These are phyloP conservation scores for Proteles cristata DNA, from an alignment of 2,113 vertebrate genomes.

Conservation along the genomic window DNA sequence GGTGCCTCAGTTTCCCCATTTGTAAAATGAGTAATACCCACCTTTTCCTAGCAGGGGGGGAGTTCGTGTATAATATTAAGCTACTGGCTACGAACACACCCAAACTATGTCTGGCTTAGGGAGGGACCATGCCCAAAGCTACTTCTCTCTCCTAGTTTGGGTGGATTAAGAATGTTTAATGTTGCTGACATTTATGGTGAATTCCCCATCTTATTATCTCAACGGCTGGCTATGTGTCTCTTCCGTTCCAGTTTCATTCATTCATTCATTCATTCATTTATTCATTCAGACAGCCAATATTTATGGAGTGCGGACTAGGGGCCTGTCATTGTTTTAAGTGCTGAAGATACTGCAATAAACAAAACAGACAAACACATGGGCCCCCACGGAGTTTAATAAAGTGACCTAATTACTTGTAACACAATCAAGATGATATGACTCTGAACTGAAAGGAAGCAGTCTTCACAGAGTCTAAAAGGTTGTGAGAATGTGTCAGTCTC, in stretches of 20 bases:
- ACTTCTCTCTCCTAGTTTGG: background rate
- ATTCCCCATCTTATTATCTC: constrained; percentile 16
- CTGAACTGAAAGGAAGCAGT: background rate
- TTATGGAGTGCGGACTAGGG: background rate
- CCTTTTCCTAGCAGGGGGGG: background rate
- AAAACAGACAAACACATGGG: constrained; percentile 43
- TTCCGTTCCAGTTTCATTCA: constrained; percentile 50
- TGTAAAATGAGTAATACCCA: background rate
- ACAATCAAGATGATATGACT: background rate
- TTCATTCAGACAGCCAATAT: background rate
- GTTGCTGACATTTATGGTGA: background rate
- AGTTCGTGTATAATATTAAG: background rate
- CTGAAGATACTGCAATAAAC: background rate
- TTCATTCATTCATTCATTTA: background rate
- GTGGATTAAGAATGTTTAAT: background rate
- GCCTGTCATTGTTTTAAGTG: constrained; percentile 10
- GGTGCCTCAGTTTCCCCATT: background rate
- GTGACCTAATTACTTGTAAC: constrained; percentile 40
- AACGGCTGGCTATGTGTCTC: background rate
- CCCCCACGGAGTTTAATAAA: constrained; percentile 13
- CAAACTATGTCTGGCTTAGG: background rate
- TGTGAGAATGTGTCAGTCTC: constrained; percentile 47
- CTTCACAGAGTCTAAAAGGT: background rate
- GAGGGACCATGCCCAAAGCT: background rate
- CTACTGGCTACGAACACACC: background rate